Conservation (phyloP, 2,888 invertebrate genomes). For the Tenthredo mesomela region DNA sequence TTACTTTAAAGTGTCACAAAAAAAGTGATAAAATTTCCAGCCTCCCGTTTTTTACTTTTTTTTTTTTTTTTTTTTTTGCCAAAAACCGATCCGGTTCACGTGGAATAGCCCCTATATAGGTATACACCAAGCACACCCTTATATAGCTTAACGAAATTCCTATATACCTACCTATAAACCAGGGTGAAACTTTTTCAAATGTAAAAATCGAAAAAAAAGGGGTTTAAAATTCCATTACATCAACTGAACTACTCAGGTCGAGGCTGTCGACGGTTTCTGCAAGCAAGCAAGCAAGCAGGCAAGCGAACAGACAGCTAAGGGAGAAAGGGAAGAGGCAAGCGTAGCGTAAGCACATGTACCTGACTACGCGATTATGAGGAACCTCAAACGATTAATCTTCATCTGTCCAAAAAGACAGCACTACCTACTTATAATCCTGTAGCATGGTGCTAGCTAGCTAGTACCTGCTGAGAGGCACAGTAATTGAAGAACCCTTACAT, state of each 20-base stretch:
- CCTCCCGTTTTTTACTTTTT: no score
- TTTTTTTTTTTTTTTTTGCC: no score
- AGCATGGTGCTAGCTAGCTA: background rate
- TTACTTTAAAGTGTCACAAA: no score
- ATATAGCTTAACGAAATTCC: no score
- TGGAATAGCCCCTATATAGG: no score
- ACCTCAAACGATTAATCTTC: slow-evolving; percentile 49
- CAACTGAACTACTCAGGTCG: background rate
- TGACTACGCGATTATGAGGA: background rate
- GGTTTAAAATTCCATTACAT: slow-evolving; percentile 5
- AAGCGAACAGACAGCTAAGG: background rate
- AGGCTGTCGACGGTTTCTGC: background rate
- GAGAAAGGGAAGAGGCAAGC: background rate
- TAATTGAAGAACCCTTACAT: slow-evolving; percentile 30
- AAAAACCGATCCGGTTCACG: no score
- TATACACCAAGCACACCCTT: no score
- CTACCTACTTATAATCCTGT: slow-evolving; percentile 11
- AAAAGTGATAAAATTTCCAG: no score
- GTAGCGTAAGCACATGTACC: background rate
- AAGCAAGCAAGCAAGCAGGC: background rate
- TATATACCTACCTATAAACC: background rate
- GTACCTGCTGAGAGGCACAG: background rate
- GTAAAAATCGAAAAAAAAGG: background rate
- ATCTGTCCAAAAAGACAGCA: slow-evolving; percentile 45
- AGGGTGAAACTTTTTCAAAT: background rate